Conservation (phyloP, 2,113 vertebrate species). For the Gambusia affinis region DNA sequence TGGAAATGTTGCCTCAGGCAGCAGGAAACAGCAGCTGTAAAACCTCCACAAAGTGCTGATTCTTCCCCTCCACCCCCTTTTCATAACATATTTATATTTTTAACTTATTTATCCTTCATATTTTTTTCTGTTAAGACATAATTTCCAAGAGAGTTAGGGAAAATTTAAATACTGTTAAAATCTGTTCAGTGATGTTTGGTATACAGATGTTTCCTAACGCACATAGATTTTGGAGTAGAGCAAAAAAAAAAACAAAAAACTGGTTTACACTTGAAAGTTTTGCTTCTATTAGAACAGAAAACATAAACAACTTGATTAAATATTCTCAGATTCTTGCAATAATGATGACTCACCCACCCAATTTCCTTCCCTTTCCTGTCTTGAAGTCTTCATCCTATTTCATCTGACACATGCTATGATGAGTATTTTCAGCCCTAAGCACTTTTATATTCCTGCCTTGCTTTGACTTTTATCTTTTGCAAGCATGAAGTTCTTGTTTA, state of each 20-base stretch:
- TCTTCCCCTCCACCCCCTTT: neutral
- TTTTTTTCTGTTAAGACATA: neutral
- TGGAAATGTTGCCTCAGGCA: constrained; percentile 20
- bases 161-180: neutral
- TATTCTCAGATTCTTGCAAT: constrained; percentile 21
- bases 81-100: constrained; percentile 18
- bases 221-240: too few relatives aligned
- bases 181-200: too few relatives aligned
- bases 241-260: neutral
- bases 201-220: too few relatives aligned
- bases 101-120: constrained; percentile 10
- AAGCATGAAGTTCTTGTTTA: neutral
- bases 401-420: neutral
- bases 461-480: constrained; percentile 36
- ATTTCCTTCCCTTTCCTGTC: constrained; percentile 11
- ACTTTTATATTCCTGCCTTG: constrained; percentile 28
- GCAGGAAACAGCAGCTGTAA: constrained; percentile 1
- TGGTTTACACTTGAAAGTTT: neutral
- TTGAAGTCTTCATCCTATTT: constrained; percentile 35
- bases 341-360: neutral
- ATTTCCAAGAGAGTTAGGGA: neutral
- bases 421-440: constrained; percentile 10
- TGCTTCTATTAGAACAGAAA: constrained; percentile 7
- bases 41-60: neutral
- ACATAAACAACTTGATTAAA: constrained; percentile 42